Evolutionary conservation across 2,113 vertebrate genomes (phyloP), one percentile per base, ranked within the genome.

Genomic region (Apteryx mantelli): DNA sequence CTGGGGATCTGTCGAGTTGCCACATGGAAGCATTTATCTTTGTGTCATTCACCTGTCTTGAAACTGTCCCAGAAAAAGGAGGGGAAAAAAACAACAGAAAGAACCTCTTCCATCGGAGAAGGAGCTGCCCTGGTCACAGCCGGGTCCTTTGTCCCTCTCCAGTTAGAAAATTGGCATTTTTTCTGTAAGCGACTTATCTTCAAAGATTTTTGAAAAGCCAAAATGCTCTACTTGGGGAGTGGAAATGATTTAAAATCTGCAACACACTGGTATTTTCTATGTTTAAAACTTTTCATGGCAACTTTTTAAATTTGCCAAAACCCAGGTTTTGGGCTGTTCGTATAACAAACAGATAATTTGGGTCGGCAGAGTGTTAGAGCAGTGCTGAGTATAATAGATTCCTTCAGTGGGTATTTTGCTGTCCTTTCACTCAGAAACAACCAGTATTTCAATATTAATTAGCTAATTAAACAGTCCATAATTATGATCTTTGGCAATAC

Each of bases 21-120:
- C 1, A 0, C 50, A 55, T 36, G 11, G 11, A 80, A 55, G 5
- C 2, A 0, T 89, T 69, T 46, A 0, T 50, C 6, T 25, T 61
- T 68, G 63, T 25, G 38, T 52, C 7, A 8, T 63, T 89, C 11
- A 26, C 9, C 44, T 10, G 0, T 63, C 71, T 88, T 81, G 36
- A 68, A 69, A 79, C 15, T 17, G 7, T 66, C n/a, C 56, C 2
- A 4, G 73, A 85, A 38, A 58, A 50, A 26, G 19, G 3, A 0
- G 5, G 58, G 81, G 63, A 60, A 61, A 4, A 4, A 8, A 21
- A 32, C 12, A 15, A 34, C 11, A 20, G 3, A 13, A 76, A 56
- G 0, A n/a, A n/a, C 30, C 40, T 75, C 7, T 13, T 44, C 5
- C 24, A 26, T 1, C 56, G 38, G 42, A 22, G 19, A 91, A 56